phyloP scores from a whole-genome alignment of 64 coral and sea anemone genomes.

The Porites lutea region DNA sequence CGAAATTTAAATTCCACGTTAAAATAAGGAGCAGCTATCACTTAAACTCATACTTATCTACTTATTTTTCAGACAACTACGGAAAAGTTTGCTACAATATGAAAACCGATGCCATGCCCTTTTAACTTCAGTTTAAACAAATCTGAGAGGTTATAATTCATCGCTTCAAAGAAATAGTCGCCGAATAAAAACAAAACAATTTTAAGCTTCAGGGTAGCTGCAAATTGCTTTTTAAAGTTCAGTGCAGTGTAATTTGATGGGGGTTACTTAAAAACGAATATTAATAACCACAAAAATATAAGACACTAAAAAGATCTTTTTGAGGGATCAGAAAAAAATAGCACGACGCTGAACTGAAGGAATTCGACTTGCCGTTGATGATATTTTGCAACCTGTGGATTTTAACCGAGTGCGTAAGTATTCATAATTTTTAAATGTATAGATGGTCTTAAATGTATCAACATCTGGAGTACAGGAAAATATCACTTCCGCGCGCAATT shows the following conservation, averaged over 20 bases:
- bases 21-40: background rate
- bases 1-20: background rate
- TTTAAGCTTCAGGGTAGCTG: background rate
- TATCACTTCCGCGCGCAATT: background rate
- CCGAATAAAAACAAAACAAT: background rate
- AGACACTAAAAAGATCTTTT: background rate
- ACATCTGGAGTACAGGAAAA: background rate
- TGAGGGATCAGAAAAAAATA: background rate
- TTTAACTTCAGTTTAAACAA: background rate
- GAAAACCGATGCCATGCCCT: background rate
- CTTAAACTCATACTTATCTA: background rate
- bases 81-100: background rate
- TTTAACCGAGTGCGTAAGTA: background rate
- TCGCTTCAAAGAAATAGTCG: conserved; percentile 3
- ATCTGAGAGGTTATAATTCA: background rate
- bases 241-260: background rate
- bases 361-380: background rate
- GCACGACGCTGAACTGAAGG: background rate
- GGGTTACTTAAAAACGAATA: background rate
- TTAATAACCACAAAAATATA: background rate
- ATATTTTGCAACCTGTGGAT: background rate
- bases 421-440: conserved; percentile 5
- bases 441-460: background rate
- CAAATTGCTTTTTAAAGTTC: background rate
- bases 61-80: background rate